phyloP scores from a whole-genome alignment of 2,888 invertebrate species.

The Hoplodrina ambigua region DNA sequence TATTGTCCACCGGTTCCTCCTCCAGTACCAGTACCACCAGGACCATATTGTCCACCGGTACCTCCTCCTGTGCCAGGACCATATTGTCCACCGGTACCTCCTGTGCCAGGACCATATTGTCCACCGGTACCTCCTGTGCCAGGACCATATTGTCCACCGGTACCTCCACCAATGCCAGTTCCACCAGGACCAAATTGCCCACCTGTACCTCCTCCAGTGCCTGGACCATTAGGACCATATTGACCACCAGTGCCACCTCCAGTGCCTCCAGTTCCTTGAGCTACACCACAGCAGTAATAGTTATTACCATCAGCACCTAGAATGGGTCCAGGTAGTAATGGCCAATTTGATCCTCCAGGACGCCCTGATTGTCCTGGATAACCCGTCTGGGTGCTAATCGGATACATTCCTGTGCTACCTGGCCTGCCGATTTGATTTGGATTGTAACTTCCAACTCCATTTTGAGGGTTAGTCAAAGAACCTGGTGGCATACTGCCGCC shows the following conservation, averaged over 20 bases:
- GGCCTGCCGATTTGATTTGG: constrained; percentile 43
- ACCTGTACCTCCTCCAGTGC: constrained; percentile 19
- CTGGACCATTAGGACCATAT: constrained; percentile 33
- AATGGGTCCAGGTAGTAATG: constrained; percentile 62
- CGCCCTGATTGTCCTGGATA: constrained; percentile 30
- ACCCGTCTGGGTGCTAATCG: constrained; percentile 20
- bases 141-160: too few relatives aligned
- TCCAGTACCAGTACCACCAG: background rate
- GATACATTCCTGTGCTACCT: constrained; percentile 36
- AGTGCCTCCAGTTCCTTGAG: constrained; percentile 33
- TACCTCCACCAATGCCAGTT: too few relatives aligned
- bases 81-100: background rate
- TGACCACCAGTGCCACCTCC: constrained; percentile 27
- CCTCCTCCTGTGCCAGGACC: too few relatives aligned
- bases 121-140: too few relatives aligned
- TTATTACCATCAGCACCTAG: constrained; percentile 68
- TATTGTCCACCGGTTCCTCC: constrained; percentile 21
- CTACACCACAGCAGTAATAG: constrained; percentile 74
- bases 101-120: constrained; percentile 14
- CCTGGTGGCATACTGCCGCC: constrained; percentile 47
- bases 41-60: too few relatives aligned
- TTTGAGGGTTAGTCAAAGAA: constrained; percentile 39
- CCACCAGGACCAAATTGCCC: constrained; percentile 30
- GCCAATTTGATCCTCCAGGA: constrained; percentile 62
- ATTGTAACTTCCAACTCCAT: constrained; percentile 49